These are phyloP conservation scores for Amniataba percoides DNA, from an alignment of 2,797 vertebrate species.

Conservation along the genomic window DNA sequence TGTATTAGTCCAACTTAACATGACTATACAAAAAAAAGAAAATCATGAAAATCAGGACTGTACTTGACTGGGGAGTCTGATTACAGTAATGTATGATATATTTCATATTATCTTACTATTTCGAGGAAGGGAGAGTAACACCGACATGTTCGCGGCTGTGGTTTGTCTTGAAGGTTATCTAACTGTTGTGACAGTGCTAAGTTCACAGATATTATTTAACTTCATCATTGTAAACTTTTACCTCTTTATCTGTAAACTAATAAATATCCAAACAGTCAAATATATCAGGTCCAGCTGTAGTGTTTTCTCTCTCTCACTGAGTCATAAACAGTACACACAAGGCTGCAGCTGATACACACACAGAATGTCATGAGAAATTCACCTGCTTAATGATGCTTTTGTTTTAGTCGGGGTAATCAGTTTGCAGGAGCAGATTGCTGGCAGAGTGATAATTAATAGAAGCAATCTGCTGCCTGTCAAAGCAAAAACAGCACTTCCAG, in stretches of 20 bases:
- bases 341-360: conserved; percentile 3
- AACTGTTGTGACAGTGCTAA: no score
- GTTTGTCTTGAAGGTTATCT: no score
- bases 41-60: background rate
- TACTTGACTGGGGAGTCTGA: background rate
- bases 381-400: conserved; percentile 74
- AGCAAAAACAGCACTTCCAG: conserved; percentile 62
- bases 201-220: no score
- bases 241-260: no score
- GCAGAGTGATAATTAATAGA: conserved; percentile 71
- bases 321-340: conserved; percentile 36
- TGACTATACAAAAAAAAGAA: background rate
- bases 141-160: no score
- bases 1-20: background rate
- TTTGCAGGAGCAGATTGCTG: conserved; percentile 65
- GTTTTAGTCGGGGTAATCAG: conserved; percentile 67
- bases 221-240: no score
- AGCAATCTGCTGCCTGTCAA: conserved; percentile 71
- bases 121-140: no score
- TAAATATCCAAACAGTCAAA: no score
- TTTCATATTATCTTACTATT: background rate
- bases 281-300: background rate
- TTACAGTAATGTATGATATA: background rate
- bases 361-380: conserved; percentile 68
- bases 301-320: background rate